Evolutionary conservation across 2,888 invertebrate genomes (phyloP).

Genomic region (Tridacna crocea): DNA sequence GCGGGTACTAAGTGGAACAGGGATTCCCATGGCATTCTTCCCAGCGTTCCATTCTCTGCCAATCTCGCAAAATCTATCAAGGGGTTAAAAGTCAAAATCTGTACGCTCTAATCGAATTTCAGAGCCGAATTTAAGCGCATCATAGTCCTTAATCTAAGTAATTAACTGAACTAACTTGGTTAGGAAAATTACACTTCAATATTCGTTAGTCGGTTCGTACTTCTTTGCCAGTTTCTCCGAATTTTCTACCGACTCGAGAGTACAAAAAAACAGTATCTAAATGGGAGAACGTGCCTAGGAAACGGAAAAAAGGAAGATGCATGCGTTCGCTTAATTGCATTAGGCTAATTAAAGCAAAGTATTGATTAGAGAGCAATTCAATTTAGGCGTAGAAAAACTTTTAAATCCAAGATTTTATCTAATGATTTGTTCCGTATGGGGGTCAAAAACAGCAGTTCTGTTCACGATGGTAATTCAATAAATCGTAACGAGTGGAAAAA

Average conservation of each 20-base stretch:
- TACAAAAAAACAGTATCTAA: slow-evolving; percentile 37
- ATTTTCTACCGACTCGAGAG: slow-evolving; percentile 37
- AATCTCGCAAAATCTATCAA: slow-evolving; percentile 60
- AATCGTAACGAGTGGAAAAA: slow-evolving; percentile 3
- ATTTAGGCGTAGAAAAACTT: slow-evolving; percentile 51
- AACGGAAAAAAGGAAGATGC: slow-evolving; percentile 38
- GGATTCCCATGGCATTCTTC: slow-evolving; percentile 55
- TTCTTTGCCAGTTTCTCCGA: slow-evolving; percentile 36
- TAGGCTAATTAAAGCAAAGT: slow-evolving; percentile 62
- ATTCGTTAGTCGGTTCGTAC: slow-evolving; percentile 52
- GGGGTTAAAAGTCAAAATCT: slow-evolving; percentile 67
- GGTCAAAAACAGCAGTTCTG: slow-evolving; percentile 28
- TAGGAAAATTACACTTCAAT: slow-evolving; percentile 65
- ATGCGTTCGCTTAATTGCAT: slow-evolving; percentile 44
- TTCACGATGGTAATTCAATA: slow-evolving; percentile 8
- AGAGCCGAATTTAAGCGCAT: slow-evolving; percentile 65
- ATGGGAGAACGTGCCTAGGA: slow-evolving; percentile 40
- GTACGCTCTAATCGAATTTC: slow-evolving; percentile 61
- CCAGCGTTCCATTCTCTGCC: slow-evolving; percentile 28
- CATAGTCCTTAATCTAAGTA: slow-evolving; percentile 61
- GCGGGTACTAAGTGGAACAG: slow-evolving; percentile 40
- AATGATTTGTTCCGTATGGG: slow-evolving; percentile 34
- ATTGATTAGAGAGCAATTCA: slow-evolving; percentile 56
- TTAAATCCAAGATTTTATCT: slow-evolving; percentile 46
- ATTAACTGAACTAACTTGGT: slow-evolving; percentile 60